phyloP scores from a whole-genome alignment of 2,888 invertebrate species.

The Nomada fucata region DNA sequence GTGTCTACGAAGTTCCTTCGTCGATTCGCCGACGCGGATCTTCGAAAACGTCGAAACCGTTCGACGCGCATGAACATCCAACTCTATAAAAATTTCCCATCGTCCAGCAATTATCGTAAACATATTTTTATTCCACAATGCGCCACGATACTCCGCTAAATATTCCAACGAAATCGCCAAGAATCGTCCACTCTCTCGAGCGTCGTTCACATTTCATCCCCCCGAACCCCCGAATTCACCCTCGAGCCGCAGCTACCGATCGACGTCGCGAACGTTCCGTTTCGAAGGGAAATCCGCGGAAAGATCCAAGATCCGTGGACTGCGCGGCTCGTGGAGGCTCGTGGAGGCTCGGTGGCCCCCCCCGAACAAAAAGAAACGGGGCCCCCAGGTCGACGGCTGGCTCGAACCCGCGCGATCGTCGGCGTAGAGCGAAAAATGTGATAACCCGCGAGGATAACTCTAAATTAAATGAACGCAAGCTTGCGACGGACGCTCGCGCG shows the following conservation, averaged over 20 bases:
- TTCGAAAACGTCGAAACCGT: background rate
- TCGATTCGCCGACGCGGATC: background rate
- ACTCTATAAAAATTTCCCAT: too few species aligned
- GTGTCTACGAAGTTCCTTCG: too few species aligned
- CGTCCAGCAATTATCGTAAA: too few species aligned
- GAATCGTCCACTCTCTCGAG: too few species aligned
- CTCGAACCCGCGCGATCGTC: constrained; percentile 36
- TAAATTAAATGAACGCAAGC: constrained; percentile 71
- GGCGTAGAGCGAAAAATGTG: constrained; percentile 78
- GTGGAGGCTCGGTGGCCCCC: background rate
- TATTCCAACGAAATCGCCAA: too few species aligned
- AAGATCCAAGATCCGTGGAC: background rate
- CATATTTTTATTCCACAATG: too few species aligned
- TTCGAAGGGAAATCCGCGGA: background rate
- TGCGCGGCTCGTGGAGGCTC: constrained; percentile 27
- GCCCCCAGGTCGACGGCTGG: constrained; percentile 19
- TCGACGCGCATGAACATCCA: background rate
- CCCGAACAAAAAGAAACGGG: too few species aligned
- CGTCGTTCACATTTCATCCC: too few species aligned
- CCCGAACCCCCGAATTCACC: too few species aligned
- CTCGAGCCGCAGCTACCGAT: too few species aligned
- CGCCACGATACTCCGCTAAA: too few species aligned
- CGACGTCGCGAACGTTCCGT: too few species aligned
- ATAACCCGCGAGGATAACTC: constrained; percentile 77
- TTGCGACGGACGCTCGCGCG: constrained; percentile 46